Percentiles rank a stretch among this genome's conserved stretches.
Conservation (phyloP, 2,888 invertebrate species). For the Furcula furcula region DNA sequence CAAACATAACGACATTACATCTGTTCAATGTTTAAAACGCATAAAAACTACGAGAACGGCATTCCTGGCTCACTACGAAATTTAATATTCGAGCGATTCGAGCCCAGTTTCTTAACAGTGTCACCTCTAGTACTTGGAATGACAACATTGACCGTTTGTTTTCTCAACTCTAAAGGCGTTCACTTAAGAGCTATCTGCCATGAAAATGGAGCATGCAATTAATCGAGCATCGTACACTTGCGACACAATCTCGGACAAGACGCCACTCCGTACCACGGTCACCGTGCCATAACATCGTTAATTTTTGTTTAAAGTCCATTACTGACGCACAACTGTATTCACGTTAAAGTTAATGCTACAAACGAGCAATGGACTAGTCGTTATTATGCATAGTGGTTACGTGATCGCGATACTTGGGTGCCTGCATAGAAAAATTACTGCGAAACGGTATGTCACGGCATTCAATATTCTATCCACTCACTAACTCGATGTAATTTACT, state of each 20-base stretch:
- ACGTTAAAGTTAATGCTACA: neutral
- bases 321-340: constrained; percentile 8
- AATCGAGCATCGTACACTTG: constrained; percentile 60
- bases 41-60: constrained; percentile 16
- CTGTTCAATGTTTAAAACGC: constrained; percentile 10
- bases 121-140: constrained; percentile 35
- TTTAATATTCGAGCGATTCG: constrained; percentile 24
- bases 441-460: constrained; percentile 57
- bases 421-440: constrained; percentile 51
- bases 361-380: constrained; percentile 29
- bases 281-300: constrained; percentile 30
- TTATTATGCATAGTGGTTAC: constrained; percentile 9
- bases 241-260: constrained; percentile 49
- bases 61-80: constrained; percentile 11
- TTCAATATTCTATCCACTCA: constrained; percentile 43
- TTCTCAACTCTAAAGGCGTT: constrained; percentile 36
- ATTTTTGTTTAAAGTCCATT: constrained; percentile 25
- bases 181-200: constrained; percentile 45
- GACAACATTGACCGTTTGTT: constrained; percentile 34
- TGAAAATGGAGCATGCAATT: constrained; percentile 60
- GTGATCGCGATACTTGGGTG: constrained; percentile 19
- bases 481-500: constrained; percentile 44
- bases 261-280: constrained; percentile 25
- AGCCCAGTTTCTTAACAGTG: constrained; percentile 29
- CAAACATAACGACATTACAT: constrained; percentile 9